Evolutionary conservation across 2,888 invertebrate genomes (phyloP), one percentile per base, ranked within the genome.

Genomic region (Erebia ligea): DNA sequence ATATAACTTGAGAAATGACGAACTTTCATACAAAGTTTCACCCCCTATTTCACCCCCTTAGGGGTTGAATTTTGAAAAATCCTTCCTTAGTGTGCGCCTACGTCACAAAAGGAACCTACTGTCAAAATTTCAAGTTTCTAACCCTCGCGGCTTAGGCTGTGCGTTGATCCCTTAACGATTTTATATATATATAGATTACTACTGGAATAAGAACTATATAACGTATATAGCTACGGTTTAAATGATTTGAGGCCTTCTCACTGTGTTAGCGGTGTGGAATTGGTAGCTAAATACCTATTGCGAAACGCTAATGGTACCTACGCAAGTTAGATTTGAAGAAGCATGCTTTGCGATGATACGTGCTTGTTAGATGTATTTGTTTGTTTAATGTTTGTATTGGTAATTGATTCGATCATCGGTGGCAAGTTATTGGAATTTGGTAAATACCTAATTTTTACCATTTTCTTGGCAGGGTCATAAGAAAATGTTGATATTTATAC

Each of bases 221-320:
- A 25, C 1, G 6, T 6, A 25, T 57, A n/a, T n/a, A n/a, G n/a
- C n/a, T n/a, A n/a, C n/a, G 21, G 56, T 61, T 54, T 42, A 52
- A 52, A 5, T 10, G 17, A n/a, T 56, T 17, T n/a, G 8, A 56
- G 19, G 21, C 62, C 25, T 25, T 62, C 50, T 45, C 19, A 15
- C 1, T 42, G 6, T 65, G 52, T 65, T 69, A 58, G 50, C 64
- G 58, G 52, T 58, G 48, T 69, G 42, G 67, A 73, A 73, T 75
- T 76, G 72, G 67, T 42, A 66, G n/a, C 40, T 71, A 69, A 71
- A 76, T 76, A 70, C 68, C 66, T 61, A 68, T 76, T 78, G 73
- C 75, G 74, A 76, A 78, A 78, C 40, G 54, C 13, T 56, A 56
- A 42, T 65, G 66, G 54, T 66, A n/a, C n/a, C n/a, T n/a, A 56